phyloP scores from a whole-genome alignment of 2,797 vertebrate genomes.

The Toxotes lorentzi region DNA sequence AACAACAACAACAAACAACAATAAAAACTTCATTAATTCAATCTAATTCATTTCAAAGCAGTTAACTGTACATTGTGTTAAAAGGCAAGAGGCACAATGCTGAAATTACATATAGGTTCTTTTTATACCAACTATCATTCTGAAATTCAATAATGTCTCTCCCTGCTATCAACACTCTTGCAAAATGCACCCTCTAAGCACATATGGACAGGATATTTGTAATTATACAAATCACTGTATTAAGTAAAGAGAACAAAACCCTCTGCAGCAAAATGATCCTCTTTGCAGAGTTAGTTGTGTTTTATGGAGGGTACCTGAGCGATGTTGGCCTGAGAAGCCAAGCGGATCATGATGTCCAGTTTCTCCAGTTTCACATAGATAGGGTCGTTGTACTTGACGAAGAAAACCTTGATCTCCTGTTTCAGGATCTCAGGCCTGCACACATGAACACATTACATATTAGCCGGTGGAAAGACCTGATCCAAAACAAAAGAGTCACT shows the following conservation, averaged over 20 bases:
- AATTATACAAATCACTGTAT: not conserved
- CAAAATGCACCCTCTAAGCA: not conserved
- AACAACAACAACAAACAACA: no score
- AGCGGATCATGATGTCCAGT: slow-evolving; percentile 98
- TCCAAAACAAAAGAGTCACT: not conserved
- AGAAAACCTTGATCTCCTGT: slow-evolving; percentile 99
- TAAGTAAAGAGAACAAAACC: not conserved
- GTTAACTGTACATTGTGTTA: not conserved
- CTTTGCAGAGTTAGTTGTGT: not conserved
- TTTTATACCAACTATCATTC: not conserved
- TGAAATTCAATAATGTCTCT: not conserved
- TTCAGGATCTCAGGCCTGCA: slow-evolving; percentile 96
- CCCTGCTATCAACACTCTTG: not conserved
- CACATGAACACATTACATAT: slow-evolving; percentile 15
- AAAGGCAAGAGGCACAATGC: not conserved
- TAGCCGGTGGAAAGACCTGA: not conserved
- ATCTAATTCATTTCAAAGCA: not conserved
- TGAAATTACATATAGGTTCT: not conserved
- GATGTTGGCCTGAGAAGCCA: slow-evolving; percentile 98
- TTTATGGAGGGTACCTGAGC: slow-evolving; percentile 88
- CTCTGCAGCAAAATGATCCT: not conserved
- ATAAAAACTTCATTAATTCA: no score
- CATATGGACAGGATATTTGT: not conserved
- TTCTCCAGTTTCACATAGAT: slow-evolving; percentile 99
- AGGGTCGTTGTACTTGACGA: slow-evolving; percentile 99